Evolutionary conservation across 2,888 invertebrate genomes (phyloP).

Genomic region (Helicoverpa assulta): DNA sequence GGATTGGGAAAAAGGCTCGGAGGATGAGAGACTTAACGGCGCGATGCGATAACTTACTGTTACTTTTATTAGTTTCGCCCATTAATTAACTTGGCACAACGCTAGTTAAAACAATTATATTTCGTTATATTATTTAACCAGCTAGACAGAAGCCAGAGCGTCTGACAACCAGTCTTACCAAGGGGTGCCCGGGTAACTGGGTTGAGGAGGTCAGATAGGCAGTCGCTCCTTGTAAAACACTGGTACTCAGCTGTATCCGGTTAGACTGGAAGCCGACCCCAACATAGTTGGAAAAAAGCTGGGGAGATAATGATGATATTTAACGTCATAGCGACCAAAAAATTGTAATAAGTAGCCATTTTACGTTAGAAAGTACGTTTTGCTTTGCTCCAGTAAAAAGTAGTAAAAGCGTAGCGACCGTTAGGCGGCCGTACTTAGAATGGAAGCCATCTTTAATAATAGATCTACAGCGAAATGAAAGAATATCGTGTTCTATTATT

Average conservation of each 20-base stretch:
- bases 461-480: slow-evolving; percentile 58
- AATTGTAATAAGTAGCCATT: slow-evolving; percentile 48
- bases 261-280: no score
- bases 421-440: slow-evolving; percentile 66
- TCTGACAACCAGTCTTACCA: no score
- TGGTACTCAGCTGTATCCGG: no score
- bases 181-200: no score
- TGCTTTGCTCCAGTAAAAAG: slow-evolving; percentile 84
- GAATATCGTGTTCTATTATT: slow-evolving; percentile 49
- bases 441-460: slow-evolving; percentile 65
- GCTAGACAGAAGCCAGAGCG: neutral
- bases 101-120: neutral
- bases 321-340: slow-evolving; percentile 48
- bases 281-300: no score
- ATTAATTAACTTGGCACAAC: neutral
- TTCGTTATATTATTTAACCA: slow-evolving; percentile 17
- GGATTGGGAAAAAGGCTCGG: no score
- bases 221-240: no score
- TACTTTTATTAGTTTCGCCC: no score
- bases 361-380: slow-evolving; percentile 83
- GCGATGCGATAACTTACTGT: neutral
- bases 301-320: neutral
- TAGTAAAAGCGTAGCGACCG: slow-evolving; percentile 75
- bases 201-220: no score
- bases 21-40: neutral